These are phyloP conservation scores for Melanotus villosus DNA, from an alignment of 2,888 invertebrate species.

Conservation along the genomic window DNA sequence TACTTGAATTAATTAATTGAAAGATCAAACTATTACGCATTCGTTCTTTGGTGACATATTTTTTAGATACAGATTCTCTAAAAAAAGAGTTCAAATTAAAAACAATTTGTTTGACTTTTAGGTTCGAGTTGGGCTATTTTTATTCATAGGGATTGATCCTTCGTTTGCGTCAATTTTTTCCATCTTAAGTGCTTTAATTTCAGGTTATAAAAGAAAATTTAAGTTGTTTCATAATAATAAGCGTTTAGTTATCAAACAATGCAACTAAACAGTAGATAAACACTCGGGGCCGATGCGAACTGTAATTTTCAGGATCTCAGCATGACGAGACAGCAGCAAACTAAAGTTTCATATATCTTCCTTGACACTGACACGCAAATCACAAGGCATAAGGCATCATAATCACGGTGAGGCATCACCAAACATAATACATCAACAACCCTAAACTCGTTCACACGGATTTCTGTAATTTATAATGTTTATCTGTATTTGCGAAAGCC, in stretches of 20 bases:
- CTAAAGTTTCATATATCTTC: constrained; percentile 55
- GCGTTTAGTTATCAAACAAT: constrained; percentile 26
- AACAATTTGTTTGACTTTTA: too few relatives aligned
- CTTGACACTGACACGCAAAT: constrained; percentile 57
- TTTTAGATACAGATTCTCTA: too few relatives aligned
- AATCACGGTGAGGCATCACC: constrained; percentile 46
- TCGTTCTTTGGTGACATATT: too few relatives aligned
- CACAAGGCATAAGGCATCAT: constrained; percentile 54
- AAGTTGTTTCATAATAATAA: neutral
- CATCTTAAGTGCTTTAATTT: too few relatives aligned
- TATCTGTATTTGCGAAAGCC: constrained; percentile 49
- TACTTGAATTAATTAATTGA: too few relatives aligned
- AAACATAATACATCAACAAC: constrained; percentile 55
- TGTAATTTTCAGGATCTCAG: constrained; percentile 48
- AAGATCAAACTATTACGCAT: too few relatives aligned
- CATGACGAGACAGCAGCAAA: constrained; percentile 45
- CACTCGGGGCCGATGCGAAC: constrained; percentile 35
- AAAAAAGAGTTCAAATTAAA: too few relatives aligned
- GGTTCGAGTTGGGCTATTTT: too few relatives aligned
- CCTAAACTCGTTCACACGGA: constrained; percentile 53
- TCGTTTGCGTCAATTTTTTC: too few relatives aligned
- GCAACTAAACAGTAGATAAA: constrained; percentile 46
- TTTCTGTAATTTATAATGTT: constrained; percentile 52
- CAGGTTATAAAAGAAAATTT: neutral
- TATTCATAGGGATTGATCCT: too few relatives aligned